A percentile compares a stretch with the other conserved stretches of the same genome.
Conservation (phyloP, 2,888 invertebrate species). For the Spatulosminthurus flaviceps region DNA sequence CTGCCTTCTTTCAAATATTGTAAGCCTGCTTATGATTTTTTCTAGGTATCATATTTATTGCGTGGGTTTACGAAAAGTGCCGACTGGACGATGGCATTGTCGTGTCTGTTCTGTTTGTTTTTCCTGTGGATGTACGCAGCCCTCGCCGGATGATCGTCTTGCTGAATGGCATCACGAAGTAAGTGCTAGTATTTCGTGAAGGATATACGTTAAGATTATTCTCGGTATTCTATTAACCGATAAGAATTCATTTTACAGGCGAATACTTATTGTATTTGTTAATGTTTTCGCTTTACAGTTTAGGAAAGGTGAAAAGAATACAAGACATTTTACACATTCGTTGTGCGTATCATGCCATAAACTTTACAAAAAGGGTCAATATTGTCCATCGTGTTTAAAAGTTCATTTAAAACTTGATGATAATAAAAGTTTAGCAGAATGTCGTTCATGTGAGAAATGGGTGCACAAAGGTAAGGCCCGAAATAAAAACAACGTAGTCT, state of each 20-base stretch:
- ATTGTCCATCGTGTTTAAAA: conserved; percentile 77
- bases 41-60: conserved; percentile 86
- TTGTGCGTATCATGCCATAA: conserved; percentile 76
- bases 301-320: conserved; percentile 69
- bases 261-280: background rate
- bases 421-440: conserved; percentile 67
- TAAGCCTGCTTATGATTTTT: no score
- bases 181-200: conserved; percentile 35
- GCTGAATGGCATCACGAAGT: conserved; percentile 70
- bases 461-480: conserved; percentile 68
- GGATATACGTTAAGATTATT: conserved; percentile 10
- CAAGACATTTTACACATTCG: conserved; percentile 68
- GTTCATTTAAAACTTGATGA: conserved; percentile 71
- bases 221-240: background rate
- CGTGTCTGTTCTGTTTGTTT: conserved; percentile 77
- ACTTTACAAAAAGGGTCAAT: conserved; percentile 78
- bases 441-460: conserved; percentile 70
- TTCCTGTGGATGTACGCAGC: conserved; percentile 69
- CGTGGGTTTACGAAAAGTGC: conserved; percentile 81
- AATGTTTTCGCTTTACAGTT: conserved; percentile 64
- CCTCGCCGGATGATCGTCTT: conserved; percentile 66
- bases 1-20: no score
- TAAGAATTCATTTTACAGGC: no score
- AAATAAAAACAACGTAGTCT: background rate
- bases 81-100: conserved; percentile 91